Evolutionary conservation across 2,113 vertebrate species (phyloP).

Genomic region (Corapipo altera): DNA sequence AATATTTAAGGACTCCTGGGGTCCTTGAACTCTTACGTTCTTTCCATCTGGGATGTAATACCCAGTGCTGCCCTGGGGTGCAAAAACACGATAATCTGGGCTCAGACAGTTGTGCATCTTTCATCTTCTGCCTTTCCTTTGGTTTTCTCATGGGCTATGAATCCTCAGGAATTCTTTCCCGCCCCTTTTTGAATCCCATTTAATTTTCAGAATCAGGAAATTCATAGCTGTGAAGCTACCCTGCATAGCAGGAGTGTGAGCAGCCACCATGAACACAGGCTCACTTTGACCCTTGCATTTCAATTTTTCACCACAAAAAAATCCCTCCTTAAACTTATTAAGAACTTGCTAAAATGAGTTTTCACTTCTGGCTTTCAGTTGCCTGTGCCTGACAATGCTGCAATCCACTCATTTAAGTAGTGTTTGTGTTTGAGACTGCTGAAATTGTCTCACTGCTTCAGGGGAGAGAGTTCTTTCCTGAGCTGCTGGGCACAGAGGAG

Average conservation of each 20-base stretch:
- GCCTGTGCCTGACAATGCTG: not conserved
- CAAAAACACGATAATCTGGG: rapidly evolving
- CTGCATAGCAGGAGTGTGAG: not conserved
- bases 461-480: not conserved
- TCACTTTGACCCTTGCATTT: not conserved
- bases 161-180: not conserved
- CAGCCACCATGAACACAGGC: not conserved
- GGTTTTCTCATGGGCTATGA: not conserved
- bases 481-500: not conserved
- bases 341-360: not conserved
- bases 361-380: not conserved
- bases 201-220: not conserved
- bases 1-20: not conserved
- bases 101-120: not conserved
- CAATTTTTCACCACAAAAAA: not conserved
- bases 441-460: not conserved
- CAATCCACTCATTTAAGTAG: not conserved
- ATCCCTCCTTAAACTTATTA: not conserved
- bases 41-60: not conserved
- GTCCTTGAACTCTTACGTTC: not conserved
- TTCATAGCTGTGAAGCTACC: not conserved
- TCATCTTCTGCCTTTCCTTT: not conserved
- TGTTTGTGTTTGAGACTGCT: not conserved
- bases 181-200: not conserved
- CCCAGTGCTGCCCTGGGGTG: not conserved